Conservation (phyloP, 2,113 vertebrate genomes). For the Oxygymnocypris stewartii region DNA sequence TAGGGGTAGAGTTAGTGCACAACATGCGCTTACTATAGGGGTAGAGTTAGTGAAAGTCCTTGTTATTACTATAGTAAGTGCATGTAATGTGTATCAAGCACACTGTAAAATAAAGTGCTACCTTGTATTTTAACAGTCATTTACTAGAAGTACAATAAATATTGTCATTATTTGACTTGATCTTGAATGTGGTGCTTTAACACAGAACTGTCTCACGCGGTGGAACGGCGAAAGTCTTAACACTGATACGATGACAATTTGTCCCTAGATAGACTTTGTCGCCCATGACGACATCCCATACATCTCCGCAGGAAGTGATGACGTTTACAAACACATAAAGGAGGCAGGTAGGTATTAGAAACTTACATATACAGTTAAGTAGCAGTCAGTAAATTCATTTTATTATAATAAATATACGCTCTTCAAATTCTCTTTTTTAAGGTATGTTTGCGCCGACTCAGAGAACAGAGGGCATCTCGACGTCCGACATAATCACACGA, state of each 20-base stretch:
- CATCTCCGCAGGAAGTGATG: slow-evolving; percentile 85
- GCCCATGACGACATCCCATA: slow-evolving; percentile 88
- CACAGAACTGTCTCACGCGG: not conserved
- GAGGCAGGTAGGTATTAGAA: slow-evolving; percentile 77
- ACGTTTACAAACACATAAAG: slow-evolving; percentile 88
- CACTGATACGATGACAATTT: slow-evolving; percentile 16
- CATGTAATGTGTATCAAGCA: not conserved
- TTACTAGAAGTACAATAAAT: no score
- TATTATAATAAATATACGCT: not conserved
- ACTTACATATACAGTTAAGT: not conserved
- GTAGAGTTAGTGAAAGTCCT: not conserved
- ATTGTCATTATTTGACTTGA: not conserved
- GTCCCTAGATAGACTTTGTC: slow-evolving; percentile 82
- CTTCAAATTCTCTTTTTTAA: slow-evolving; percentile 48
- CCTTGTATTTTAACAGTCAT: not conserved
- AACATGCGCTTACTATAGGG: not conserved
- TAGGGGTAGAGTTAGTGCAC: no score
- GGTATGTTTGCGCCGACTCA: slow-evolving; percentile 88
- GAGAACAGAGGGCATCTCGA: slow-evolving; percentile 87
- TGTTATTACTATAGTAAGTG: not conserved
- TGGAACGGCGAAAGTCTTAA: not conserved
- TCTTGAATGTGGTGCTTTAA: not conserved
- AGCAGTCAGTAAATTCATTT: not conserved
- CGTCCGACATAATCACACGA: slow-evolving; percentile 87
- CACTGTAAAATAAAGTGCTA: not conserved